Conservation (phyloP, 92 coral and sea anemone species). For the Nematostella vectensis region DNA sequence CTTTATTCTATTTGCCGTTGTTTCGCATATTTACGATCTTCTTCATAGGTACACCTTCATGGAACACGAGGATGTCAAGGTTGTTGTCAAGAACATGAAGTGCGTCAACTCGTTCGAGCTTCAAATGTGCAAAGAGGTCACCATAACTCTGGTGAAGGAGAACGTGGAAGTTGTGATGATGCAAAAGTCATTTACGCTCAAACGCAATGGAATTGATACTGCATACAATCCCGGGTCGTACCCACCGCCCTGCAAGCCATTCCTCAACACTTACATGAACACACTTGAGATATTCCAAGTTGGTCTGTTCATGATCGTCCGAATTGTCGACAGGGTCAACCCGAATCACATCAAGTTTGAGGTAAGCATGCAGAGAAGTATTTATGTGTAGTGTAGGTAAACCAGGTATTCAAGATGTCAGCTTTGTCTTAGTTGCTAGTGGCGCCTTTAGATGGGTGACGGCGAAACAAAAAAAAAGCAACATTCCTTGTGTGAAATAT, state of each 20-base stretch:
- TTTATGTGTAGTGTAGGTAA: background rate
- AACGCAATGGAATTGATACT: slow-evolving; percentile 13
- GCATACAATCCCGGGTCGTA: slow-evolving; percentile 59
- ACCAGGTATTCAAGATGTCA: too few relatives aligned
- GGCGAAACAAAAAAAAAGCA: too few relatives aligned
- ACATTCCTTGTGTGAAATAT: too few relatives aligned
- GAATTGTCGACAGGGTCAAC: slow-evolving; percentile 40
- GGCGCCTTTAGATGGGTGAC: too few relatives aligned
- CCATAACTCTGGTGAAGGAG: slow-evolving; percentile 34
- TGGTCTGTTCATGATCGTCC: slow-evolving; percentile 70
- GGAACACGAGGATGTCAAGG: slow-evolving; percentile 43
- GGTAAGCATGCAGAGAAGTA: slow-evolving; percentile 44
- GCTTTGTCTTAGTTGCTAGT: too few relatives aligned
- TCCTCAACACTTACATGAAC: slow-evolving; percentile 28
- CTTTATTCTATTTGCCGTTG: too few relatives aligned
- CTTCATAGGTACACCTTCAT: slow-evolving; percentile 38
- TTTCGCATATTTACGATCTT: too few relatives aligned
- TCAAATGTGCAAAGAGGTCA: slow-evolving; percentile 89
- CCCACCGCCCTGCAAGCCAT: slow-evolving; percentile 62
- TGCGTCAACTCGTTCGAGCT: slow-evolving; percentile 80
- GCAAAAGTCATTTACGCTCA: slow-evolving; percentile 55
- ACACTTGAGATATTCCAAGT: slow-evolving; percentile 58
- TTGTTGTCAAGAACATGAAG: slow-evolving; percentile 59
- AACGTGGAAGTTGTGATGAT: slow-evolving; percentile 33
- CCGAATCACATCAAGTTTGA: slow-evolving; percentile 60